Evolutionary conservation across 2,888 invertebrate genomes (phyloP), one percentile per base, ranked within the genome.

Genomic region (Caenorhabditis uteleia): DNA sequence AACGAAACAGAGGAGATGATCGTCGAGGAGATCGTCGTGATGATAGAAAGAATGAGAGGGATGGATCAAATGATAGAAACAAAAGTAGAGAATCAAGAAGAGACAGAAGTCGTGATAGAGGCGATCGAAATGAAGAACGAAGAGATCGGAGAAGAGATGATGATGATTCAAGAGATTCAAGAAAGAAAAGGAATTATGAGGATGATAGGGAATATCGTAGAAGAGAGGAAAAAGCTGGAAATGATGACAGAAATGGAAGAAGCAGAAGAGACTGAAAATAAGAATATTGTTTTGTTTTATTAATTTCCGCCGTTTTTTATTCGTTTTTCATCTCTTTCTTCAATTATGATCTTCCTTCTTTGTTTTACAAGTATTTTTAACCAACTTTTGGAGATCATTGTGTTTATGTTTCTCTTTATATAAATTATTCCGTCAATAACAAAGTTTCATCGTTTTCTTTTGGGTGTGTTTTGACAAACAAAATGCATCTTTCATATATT

Each of bases 401-500:
- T n/a, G n/a, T n/a, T n/a, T n/a, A n/a, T n/a, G n/a, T n/a, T n/a
- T n/a, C n/a, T n/a, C n/a, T n/a, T n/a, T n/a, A n/a, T n/a, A n/a
- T n/a, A n/a, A n/a, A n/a, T n/a, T n/a, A n/a, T n/a, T n/a, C n/a
- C n/a, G n/a, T n/a, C n/a, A n/a, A n/a, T n/a, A n/a, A n/a, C n/a
- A n/a, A n/a, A n/a, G n/a, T n/a, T n/a, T n/a, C n/a, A n/a, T n/a
- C n/a, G 8, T 33, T 12, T 31, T 20, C 20, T 33, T 6, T 10
- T 25, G 14, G 12, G 10, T n/a, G 20, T 12, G 14, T 20, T 29
- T 27, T 44, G 6, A 48, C 8, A 36, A 20, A 31, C 57, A 58
- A 45, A 50, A 50, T 50, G 43, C 42, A 38, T 46, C 50, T 45
- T 58, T 50, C 57, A 57, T 57, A 50, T 50, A 50, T 58, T 48